Conservation (phyloP, 2,888 invertebrate genomes). For the Dasysyrphus tricinctus region DNA sequence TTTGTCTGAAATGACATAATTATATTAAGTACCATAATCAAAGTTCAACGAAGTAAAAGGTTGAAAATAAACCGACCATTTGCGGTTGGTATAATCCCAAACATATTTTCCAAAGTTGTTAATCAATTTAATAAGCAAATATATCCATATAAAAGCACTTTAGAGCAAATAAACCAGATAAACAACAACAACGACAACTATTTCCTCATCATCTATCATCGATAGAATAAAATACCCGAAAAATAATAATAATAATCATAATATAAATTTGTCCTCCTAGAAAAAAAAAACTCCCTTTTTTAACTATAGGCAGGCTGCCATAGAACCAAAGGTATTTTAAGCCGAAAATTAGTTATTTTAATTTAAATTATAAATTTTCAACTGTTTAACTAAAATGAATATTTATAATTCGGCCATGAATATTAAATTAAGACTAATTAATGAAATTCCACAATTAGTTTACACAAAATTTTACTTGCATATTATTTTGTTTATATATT, state of each 20-base stretch:
- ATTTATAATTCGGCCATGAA: slow-evolving; percentile 68
- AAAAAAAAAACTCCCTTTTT: neutral
- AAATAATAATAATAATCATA: slow-evolving; percentile 8
- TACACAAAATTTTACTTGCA: slow-evolving; percentile 70
- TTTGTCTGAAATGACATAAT: neutral
- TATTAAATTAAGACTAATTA: slow-evolving; percentile 70
- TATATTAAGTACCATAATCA: neutral
- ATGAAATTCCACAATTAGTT: slow-evolving; percentile 72
- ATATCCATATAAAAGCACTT: neutral
- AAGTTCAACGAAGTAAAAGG: slow-evolving; percentile 3
- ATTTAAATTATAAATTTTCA: slow-evolving; percentile 62
- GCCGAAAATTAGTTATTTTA: slow-evolving; percentile 60
- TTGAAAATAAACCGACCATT: slow-evolving; percentile 20
- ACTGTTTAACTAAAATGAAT: slow-evolving; percentile 62
- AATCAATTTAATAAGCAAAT: slow-evolving; percentile 18
- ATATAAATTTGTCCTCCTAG: slow-evolving; percentile 6
- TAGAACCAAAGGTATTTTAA: slow-evolving; percentile 6
- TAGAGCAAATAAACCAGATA: neutral
- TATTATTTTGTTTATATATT: slow-evolving; percentile 50
- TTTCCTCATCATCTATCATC: slow-evolving; percentile 5
- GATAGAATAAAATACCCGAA: slow-evolving; percentile 9
- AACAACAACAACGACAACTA: neutral
- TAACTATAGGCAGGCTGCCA: neutral
- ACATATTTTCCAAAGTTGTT: slow-evolving; percentile 17
- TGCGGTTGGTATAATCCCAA: slow-evolving; percentile 24